Percentiles rank a stretch among this genome's conserved stretches.
These are phyloP conservation scores for Lithophane leautieri DNA, from an alignment of 2,888 invertebrate species.

Conservation along the genomic window DNA sequence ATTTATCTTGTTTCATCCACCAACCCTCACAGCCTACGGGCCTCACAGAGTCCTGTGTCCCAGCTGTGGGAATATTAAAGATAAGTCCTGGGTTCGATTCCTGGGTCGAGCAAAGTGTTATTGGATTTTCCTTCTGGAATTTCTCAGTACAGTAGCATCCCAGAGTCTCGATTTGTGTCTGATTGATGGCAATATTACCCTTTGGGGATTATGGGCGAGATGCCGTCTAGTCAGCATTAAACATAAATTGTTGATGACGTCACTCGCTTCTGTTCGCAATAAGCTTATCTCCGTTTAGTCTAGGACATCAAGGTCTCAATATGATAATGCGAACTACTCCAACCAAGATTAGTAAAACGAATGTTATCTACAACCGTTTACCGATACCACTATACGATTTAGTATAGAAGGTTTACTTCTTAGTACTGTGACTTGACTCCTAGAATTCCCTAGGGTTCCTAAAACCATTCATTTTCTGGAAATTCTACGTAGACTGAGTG, in stretches of 20 bases:
- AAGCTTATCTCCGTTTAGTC: slow-evolving; percentile 19
- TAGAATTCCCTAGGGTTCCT: neutral
- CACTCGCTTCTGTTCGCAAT: slow-evolving; percentile 1
- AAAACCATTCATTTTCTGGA: neutral
- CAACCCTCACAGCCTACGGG: neutral
- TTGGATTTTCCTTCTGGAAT: neutral
- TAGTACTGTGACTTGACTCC: neutral
- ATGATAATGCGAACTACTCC: slow-evolving; percentile 39
- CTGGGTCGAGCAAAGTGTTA: neutral
- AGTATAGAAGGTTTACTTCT: slow-evolving; percentile 9
- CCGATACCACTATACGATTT: neutral
- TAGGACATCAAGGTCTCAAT: slow-evolving; percentile 29
- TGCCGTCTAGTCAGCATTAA: neutral
- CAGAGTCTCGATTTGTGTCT: neutral
- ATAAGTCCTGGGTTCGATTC: neutral
- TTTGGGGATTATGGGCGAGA: neutral
- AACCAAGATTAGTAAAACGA: slow-evolving; percentile 21
- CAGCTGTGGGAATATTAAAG: neutral
- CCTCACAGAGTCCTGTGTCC: neutral
- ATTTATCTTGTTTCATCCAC: neutral
- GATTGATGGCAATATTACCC: neutral
- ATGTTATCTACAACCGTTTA: slow-evolving; percentile 27
- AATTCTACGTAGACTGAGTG: no score
- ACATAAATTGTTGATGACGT: slow-evolving; percentile 17
- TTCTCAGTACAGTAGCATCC: neutral